Evolutionary conservation across 2,797 vertebrate species (phyloP).

Genomic region (Enteromius mattozi): DNA sequence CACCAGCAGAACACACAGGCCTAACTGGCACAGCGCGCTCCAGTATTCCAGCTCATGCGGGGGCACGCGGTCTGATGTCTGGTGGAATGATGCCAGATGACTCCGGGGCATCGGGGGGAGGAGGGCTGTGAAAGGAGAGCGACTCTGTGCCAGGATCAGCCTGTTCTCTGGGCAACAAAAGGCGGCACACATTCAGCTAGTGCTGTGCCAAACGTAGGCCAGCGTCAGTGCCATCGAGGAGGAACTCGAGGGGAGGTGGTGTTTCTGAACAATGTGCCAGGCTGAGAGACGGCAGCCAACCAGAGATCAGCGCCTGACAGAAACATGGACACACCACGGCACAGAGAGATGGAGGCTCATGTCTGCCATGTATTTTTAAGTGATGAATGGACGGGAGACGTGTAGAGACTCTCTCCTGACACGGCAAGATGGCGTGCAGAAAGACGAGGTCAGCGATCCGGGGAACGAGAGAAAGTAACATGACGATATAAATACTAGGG

Average conservation of each 20-base stretch:
- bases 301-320: slow-evolving; percentile 34
- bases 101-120: slow-evolving; percentile 62
- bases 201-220: slow-evolving; percentile 37
- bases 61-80: slow-evolving; percentile 68
- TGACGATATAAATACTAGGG: not conserved
- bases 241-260: slow-evolving; percentile 41
- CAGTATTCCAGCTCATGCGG: slow-evolving; percentile 30
- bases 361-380: slow-evolving; percentile 43
- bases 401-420: slow-evolving; percentile 15
- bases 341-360: slow-evolving; percentile 13
- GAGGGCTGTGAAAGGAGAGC: slow-evolving; percentile 68
- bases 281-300: slow-evolving; percentile 15
- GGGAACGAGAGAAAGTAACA: not conserved
- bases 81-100: slow-evolving; percentile 72
- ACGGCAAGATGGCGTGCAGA: not conserved
- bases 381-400: slow-evolving; percentile 22
- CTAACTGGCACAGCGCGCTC: slow-evolving; percentile 19
- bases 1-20: not conserved
- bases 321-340: slow-evolving; percentile 25
- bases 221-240: slow-evolving; percentile 34
- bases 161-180: slow-evolving; percentile 67
- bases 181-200: slow-evolving; percentile 60
- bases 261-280: slow-evolving; percentile 47
- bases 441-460: not conserved
- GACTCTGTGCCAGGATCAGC: slow-evolving; percentile 69